Evolutionary conservation across 2,113 vertebrate species (phyloP), one percentile per base, ranked within the genome.

Genomic region (Chaetura pelagica): DNA sequence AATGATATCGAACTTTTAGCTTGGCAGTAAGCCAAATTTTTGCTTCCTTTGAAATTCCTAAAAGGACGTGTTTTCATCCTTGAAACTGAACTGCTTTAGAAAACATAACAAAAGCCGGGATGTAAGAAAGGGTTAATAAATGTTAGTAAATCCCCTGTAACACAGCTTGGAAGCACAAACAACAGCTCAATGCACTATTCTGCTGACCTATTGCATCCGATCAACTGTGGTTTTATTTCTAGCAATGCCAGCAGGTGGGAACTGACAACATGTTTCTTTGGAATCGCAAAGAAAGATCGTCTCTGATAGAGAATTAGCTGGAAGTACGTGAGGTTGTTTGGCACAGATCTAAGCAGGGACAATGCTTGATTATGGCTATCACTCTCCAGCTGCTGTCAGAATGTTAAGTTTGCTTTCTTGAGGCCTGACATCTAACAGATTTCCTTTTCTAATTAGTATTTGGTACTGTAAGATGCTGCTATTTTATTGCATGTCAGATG

Each of bases 351-450:
- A 42, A 79, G 86, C 90, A 94, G 93, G 95, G 95, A 94, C 95
- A 96, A 76, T 84, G 92, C 92, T 93, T 97, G 94, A 97, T 97
- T 96, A 95, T 82, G 95, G 93, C 91, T 96, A 96, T 96, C 95
- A 57, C 66, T 97, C 87, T 80, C 80, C 91, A 92, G 92, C 76
- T 93, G 84, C 86, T 73, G 57, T 83, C 93, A 81, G 35, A 89
- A 86, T 90, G 91, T 95, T 88, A 95, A 92, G 93, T 97, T 96
- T 95, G 85, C 85, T 94, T 95, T 96, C 92, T 94, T 72, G 74
- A 89, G 84, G 88, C 72, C 58, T 48, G 62, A 92, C 72, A 71
- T 88, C 76, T 67, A 84, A 74, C 85, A 82, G 93, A 88, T 91
- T 90, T 94, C 89, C 96, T 86, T 94, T 91, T 95, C 73, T 93